A percentile compares a stretch with the other conserved stretches of the same genome.
These are phyloP conservation scores for Hyperopisus bebe DNA, from an alignment of 2,113 vertebrate genomes.

Conservation along the genomic window DNA sequence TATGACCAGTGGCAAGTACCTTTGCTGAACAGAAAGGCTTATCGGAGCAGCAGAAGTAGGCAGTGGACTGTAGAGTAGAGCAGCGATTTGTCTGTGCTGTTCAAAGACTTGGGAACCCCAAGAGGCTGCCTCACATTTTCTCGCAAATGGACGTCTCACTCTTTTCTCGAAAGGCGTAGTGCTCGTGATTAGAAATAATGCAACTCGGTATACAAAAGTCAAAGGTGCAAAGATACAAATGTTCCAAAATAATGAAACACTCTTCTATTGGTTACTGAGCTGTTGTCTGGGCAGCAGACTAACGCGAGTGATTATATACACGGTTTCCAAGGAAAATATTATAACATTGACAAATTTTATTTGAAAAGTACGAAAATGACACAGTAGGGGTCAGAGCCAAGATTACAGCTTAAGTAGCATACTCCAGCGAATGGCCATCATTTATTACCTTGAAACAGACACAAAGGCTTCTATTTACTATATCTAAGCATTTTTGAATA, in stretches of 20 bases:
- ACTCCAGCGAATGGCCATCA: neutral
- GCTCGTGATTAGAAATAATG: constrained; percentile 1
- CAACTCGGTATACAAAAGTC: neutral
- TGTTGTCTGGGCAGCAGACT: neutral
- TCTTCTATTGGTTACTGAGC: neutral
- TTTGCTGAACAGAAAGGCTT: constrained; percentile 27
- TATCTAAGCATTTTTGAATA: neutral
- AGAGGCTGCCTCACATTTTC: constrained; percentile 49
- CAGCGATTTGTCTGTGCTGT: constrained; percentile 62
- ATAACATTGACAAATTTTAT: neutral
- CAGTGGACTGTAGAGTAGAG: constrained; percentile 56
- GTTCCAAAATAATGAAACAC: neutral
- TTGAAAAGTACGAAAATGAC: constrained; percentile 8
- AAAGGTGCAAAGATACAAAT: neutral
- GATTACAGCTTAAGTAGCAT: too few relatives aligned
- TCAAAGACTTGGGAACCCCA: constrained; percentile 54
- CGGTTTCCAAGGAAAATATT: neutral
- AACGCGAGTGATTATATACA: neutral
- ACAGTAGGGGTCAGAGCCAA: neutral
- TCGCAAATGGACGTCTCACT: constrained; percentile 28
- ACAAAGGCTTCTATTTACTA: neutral
- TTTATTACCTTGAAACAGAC: neutral
- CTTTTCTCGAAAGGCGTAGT: constrained; percentile 20
- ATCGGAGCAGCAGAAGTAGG: constrained; percentile 51
- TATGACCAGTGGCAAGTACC: constrained; percentile 48